Percentiles rank a stretch among this genome's conserved stretches.
Conservation (phyloP, 2,888 invertebrate species). For the Protodeltote pygarga region DNA sequence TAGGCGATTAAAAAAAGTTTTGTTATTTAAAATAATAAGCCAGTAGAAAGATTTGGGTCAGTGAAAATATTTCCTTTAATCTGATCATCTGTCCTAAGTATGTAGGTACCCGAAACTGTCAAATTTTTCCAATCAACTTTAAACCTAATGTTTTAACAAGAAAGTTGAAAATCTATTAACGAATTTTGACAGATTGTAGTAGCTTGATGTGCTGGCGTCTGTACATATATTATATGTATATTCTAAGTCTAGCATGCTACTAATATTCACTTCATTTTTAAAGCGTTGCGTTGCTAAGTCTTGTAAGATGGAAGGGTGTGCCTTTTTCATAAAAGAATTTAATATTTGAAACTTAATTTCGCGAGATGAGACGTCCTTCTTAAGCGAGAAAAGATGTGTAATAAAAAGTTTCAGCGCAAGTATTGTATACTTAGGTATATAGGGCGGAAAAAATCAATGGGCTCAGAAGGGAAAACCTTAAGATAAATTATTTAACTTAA, state of each 20-base stretch:
- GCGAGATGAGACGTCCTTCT: constrained; percentile 64
- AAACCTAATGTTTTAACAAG: too few species aligned
- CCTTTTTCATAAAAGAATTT: constrained; percentile 77
- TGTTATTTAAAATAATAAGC: too few species aligned
- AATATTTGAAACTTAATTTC: constrained; percentile 83
- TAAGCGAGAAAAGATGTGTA: constrained; percentile 35
- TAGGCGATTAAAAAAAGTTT: too few species aligned
- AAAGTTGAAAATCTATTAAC: too few species aligned
- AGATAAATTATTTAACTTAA: too few species aligned
- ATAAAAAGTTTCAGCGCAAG: constrained; percentile 49
- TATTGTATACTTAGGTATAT: neutral
- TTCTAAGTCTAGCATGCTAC: neutral
- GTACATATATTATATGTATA: constrained; percentile 33
- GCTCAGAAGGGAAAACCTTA: too few species aligned
- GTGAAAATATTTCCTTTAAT: too few species aligned
- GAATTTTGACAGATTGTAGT: too few species aligned
- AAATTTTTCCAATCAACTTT: too few species aligned
- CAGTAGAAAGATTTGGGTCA: too few species aligned
- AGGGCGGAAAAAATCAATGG: too few species aligned
- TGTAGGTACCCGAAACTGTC: neutral
- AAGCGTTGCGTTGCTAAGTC: constrained; percentile 22
- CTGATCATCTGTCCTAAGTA: neutral
- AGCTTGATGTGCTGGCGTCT: too few species aligned
- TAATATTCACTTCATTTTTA: constrained; percentile 30
- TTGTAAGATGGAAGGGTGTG: constrained; percentile 52